A percentile compares a stretch with the other conserved stretches of the same genome.
These are phyloP conservation scores for Spea hammondii DNA, from an alignment of 2,797 vertebrate species.

Conservation along the genomic window DNA sequence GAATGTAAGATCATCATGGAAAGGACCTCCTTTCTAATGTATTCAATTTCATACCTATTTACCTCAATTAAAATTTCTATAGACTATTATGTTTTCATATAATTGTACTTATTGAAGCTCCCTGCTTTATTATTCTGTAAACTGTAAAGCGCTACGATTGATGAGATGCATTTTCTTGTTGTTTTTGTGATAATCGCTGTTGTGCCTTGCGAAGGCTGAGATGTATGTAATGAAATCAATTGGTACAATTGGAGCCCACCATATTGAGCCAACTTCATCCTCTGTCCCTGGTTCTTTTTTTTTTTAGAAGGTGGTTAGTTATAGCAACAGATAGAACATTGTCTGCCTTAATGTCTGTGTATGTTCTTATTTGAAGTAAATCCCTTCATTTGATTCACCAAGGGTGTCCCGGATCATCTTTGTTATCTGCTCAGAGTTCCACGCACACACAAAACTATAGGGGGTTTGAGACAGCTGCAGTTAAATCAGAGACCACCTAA, in stretches of 20 bases:
- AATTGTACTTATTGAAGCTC: too few relatives aligned
- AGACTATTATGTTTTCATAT: too few relatives aligned
- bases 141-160: slow-evolving; percentile 13
- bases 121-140: too few relatives aligned
- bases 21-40: too few relatives aligned
- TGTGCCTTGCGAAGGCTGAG: slow-evolving; percentile 47
- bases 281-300: slow-evolving; percentile 55
- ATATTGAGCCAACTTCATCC: slow-evolving; percentile 60
- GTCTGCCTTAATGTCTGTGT: slow-evolving; percentile 55
- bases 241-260: slow-evolving; percentile 41
- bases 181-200: slow-evolving; percentile 21
- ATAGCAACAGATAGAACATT: slow-evolving; percentile 59
- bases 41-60: too few relatives aligned
- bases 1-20: too few relatives aligned
- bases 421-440: slow-evolving; percentile 46
- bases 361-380: slow-evolving; percentile 58
- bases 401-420: slow-evolving; percentile 17
- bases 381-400: slow-evolving; percentile 52
- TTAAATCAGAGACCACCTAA: slow-evolving; percentile 42
- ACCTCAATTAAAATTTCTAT: too few relatives aligned
- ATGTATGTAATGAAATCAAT: slow-evolving; percentile 37
- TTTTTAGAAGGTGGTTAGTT: slow-evolving; percentile 54
- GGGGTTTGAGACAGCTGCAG: slow-evolving; percentile 23
- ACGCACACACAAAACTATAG: neutral
- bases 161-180: slow-evolving; percentile 39